phyloP scores from a whole-genome alignment of 2,113 vertebrate genomes.

The Oxyruncus cristatus region DNA sequence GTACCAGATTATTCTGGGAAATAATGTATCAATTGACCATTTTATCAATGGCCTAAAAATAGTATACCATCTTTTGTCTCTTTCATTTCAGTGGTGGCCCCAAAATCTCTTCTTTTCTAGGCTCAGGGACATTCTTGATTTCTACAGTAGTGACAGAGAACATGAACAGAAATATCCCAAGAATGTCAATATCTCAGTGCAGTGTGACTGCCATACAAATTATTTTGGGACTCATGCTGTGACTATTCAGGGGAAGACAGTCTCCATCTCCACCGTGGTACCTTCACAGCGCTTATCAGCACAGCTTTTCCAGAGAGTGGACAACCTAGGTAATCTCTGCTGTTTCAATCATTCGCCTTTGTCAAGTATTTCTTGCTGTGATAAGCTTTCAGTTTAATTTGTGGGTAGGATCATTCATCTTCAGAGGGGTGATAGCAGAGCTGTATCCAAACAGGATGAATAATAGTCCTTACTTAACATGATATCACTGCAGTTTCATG shows the following conservation, averaged over 20 bases:
- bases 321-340: background rate
- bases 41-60: background rate
- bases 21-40: background rate
- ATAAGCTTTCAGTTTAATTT: constrained; percentile 5
- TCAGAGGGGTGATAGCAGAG: background rate
- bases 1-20: background rate
- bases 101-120: background rate
- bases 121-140: background rate
- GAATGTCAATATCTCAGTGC: background rate
- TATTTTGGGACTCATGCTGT: background rate
- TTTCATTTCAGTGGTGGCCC: background rate
- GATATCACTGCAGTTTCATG: background rate
- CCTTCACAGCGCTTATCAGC: background rate
- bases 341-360: background rate
- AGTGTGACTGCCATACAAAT: background rate
- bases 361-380: background rate
- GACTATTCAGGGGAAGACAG: background rate
- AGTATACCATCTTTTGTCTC: background rate
- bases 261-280: background rate
- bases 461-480: background rate
- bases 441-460: background rate
- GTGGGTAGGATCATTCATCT: background rate
- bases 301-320: background rate
- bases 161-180: background rate
- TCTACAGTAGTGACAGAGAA: background rate